phyloP scores from a whole-genome alignment of 2,113 vertebrate genomes.

The Alaudala cheleensis region DNA sequence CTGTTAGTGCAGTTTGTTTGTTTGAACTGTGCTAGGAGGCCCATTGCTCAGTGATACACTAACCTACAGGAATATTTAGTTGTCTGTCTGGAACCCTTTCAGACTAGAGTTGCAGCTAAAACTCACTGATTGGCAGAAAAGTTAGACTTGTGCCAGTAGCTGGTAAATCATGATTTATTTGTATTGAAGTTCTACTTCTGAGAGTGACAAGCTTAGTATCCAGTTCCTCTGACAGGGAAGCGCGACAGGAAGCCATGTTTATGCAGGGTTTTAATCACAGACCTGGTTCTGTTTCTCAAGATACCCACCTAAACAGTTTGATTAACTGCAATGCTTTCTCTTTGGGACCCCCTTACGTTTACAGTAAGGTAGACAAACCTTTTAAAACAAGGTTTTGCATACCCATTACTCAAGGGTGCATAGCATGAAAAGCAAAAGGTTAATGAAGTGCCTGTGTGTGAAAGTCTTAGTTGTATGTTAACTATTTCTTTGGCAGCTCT shows the following conservation, averaged over 20 bases:
- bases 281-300: background rate
- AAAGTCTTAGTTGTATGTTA: background rate
- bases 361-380: background rate
- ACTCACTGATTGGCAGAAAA: background rate
- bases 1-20: background rate
- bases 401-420: background rate
- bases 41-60: background rate
- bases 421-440: background rate
- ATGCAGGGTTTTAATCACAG: background rate
- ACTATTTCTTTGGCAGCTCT: background rate
- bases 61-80: background rate
- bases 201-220: background rate
- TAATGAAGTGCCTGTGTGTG: background rate
- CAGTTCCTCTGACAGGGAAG: background rate
- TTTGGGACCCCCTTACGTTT: background rate
- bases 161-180: background rate
- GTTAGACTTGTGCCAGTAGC: background rate
- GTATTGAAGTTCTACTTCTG: background rate
- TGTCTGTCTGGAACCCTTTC: background rate
- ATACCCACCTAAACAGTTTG: fast-evolving
- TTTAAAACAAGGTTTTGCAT: background rate
- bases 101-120: background rate
- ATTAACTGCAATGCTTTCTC: background rate
- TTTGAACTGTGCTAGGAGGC: background rate
- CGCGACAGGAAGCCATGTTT: background rate